Conservation (phyloP, 1,140 invertebrate genomes). For the Samia ricini region DNA sequence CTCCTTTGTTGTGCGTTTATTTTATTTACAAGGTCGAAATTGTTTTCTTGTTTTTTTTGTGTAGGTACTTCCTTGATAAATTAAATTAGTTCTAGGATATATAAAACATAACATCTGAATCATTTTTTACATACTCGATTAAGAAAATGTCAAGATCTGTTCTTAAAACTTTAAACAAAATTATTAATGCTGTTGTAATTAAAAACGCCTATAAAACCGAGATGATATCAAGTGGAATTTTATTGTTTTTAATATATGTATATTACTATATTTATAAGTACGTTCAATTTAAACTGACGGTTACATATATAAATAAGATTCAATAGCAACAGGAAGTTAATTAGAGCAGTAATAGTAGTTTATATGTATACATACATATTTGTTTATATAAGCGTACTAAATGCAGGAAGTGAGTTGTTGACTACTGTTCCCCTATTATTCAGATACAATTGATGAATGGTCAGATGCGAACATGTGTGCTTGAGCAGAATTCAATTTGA, state of each 20-base stretch:
- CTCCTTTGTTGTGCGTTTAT: conserved; percentile 16
- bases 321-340: conserved; percentile 33
- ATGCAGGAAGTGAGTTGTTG: conserved; percentile 55
- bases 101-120: no score
- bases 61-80: conserved; percentile 18
- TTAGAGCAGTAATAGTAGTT: conserved; percentile 30
- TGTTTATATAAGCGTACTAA: conserved; percentile 9
- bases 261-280: neutral
- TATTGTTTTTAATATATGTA: neutral
- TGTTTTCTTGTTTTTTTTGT: conserved; percentile 9
- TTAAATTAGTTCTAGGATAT: no score
- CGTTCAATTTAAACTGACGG: neutral
- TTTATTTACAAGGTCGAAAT: conserved; percentile 16
- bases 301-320: neutral
- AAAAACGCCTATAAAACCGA: no score
- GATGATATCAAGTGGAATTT: no score
- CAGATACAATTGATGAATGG: conserved; percentile 65
- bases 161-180: no score
- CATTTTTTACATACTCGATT: no score
- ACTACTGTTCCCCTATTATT: conserved; percentile 57
- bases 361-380: conserved; percentile 7
- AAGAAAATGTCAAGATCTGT: no score
- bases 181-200: no score
- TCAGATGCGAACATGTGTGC: conserved; percentile 59
- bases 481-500: conserved; percentile 67